These are phyloP conservation scores for Dendrocincla tyrannina DNA, from an alignment of 2,797 vertebrate species.

Conservation along the genomic window DNA sequence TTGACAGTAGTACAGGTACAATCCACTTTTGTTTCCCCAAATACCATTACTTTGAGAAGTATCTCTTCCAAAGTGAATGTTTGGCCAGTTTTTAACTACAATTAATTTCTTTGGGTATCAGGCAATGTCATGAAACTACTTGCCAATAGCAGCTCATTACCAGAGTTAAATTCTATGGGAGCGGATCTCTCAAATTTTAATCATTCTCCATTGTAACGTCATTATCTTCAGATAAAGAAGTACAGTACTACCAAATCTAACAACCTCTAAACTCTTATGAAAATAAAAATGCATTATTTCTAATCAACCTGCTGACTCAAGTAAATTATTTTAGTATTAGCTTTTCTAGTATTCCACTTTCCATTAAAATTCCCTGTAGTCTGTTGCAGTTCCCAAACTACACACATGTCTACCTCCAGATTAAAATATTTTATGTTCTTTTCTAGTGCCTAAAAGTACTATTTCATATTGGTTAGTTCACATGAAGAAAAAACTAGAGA, in stretches of 20 bases:
- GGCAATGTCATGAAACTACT: not conserved
- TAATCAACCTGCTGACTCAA: not conserved
- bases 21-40: not conserved
- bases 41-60: not conserved
- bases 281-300: not conserved
- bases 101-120: not conserved
- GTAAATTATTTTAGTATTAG: not conserved
- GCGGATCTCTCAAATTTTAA: not conserved
- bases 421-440: not conserved
- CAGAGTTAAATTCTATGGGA: not conserved
- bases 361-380: not conserved
- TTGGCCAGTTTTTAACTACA: not conserved
- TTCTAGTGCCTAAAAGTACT: not conserved
- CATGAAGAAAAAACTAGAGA: not conserved
- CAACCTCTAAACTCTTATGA: not conserved
- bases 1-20: not conserved
- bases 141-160: not conserved
- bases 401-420: not conserved
- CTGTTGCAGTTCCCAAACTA: not conserved
- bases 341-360: not conserved
- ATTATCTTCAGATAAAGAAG: not conserved
- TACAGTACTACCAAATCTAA: not conserved
- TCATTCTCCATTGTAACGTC: not conserved
- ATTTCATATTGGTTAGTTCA: not conserved
- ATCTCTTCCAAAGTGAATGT: not conserved